Base-by-base conservation (phyloP, 2,113 vertebrate genomes). In the Hystrix brachyura region DNA sequence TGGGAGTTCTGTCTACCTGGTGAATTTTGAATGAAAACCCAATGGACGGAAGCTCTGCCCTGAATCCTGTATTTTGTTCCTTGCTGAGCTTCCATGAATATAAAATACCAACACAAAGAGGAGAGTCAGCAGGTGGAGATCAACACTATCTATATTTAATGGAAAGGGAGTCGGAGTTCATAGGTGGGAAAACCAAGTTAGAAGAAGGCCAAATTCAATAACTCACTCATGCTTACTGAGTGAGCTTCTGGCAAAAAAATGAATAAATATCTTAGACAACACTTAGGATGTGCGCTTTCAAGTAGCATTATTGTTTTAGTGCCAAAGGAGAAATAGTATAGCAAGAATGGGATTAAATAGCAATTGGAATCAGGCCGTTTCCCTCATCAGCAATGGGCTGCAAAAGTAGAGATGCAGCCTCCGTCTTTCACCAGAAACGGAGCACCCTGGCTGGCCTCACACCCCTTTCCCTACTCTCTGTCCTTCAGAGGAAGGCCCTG, bases 91-190 rank as follows among this genome's bases (percentile, higher is more conserved):
- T 94, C 96, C 87, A 95, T 96, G 96, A 97, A 97, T 98, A 95
- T 94, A 95, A 97, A 98, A 90, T 34, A 93, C 57, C 27, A 72
- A 57, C 95, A 96, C 94, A 95, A 87, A 96, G 80, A 80, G 90
- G 84, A 90, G 81, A 97, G 95, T 95, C 96, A 92, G 96, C 92
- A 81, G 94, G 95, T 71, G 67, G 92, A 94, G 87, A 97, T 43
- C 93, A 97, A 94, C 94, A 87, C 64, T 53, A 90, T 98, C 87
- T 94, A 97, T 97, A 92, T 98, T 98, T 97, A 96, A 97, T 97
- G 96, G 92, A 62, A 60, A 95, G 96, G 76, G 95, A 96, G 76
- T 55, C 14, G 15, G 60, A 92, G 90, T 96, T 97, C 87, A 88
- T 72, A 90, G 90, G 51, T 51, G 51, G 93, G 87, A 87, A 95